Evolutionary conservation across 2,888 invertebrate genomes (phyloP).

Genomic region (Mythimna loreyi): DNA sequence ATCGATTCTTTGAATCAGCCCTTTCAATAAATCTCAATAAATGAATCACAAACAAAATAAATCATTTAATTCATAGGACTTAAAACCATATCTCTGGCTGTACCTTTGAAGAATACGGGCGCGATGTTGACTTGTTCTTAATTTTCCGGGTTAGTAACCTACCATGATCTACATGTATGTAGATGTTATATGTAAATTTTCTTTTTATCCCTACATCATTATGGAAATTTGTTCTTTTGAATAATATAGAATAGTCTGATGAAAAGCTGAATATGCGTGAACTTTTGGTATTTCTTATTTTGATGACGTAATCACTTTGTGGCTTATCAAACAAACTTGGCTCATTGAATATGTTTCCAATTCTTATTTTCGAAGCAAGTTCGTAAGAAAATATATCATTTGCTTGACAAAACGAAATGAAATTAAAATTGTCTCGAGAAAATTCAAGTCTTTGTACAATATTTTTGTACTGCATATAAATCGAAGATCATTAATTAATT

Average conservation of each 20-base stretch:
- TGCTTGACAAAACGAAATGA: conserved; percentile 22
- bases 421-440: conserved; percentile 8
- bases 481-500: no score
- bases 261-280: conserved; percentile 55
- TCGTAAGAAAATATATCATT: conserved; percentile 16
- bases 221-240: conserved; percentile 57
- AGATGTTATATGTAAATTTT: conserved; percentile 32
- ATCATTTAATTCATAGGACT: background rate
- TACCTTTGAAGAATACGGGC: no score
- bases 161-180: conserved; percentile 8
- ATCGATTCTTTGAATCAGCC: no score
- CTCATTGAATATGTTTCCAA: conserved; percentile 48
- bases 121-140: background rate
- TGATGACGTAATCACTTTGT: conserved; percentile 51
- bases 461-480: no score
- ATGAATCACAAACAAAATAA: no score
- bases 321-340: conserved; percentile 45
- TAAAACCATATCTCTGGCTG: no score
- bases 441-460: background rate
- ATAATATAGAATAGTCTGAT: conserved; percentile 53
- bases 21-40: no score
- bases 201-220: conserved; percentile 42
- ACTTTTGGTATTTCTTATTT: conserved; percentile 56
- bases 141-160: conserved; percentile 5
- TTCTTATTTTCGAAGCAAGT: conserved; percentile 25